These are phyloP conservation scores for Lepetodrilus schrolli DNA, from an alignment of 2,888 invertebrate species.

Conservation along the genomic window DNA sequence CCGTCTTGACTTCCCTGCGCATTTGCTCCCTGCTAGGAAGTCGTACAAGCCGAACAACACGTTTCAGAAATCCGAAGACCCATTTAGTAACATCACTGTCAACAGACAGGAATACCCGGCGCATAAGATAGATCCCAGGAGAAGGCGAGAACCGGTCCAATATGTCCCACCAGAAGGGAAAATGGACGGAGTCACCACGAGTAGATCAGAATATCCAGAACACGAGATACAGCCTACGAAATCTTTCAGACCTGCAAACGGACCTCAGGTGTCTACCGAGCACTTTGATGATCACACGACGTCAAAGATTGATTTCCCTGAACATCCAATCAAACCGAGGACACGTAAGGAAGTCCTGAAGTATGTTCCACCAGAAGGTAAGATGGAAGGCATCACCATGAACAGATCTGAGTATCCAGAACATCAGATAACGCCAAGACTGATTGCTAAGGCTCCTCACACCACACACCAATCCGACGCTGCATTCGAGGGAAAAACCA, in stretches of 20 bases:
- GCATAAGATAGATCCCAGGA: slow-evolving; percentile 58
- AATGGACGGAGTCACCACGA: slow-evolving; percentile 12
- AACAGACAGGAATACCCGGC: slow-evolving; percentile 60
- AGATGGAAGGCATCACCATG: slow-evolving; percentile 62
- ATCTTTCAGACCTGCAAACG: slow-evolving; percentile 19
- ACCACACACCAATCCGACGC: slow-evolving; percentile 32
- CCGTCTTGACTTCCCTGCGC: slow-evolving; percentile 60
- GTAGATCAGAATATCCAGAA: neutral
- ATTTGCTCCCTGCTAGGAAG: slow-evolving; percentile 48
- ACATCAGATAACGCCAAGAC: slow-evolving; percentile 45
- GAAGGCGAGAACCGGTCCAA: slow-evolving; percentile 40
- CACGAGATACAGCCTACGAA: neutral
- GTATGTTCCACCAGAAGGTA: slow-evolving; percentile 41
- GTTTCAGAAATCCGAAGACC: slow-evolving; percentile 68
- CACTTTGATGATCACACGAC: neutral
- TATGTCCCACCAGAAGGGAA: slow-evolving; percentile 1
- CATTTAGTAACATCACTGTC: slow-evolving; percentile 71
- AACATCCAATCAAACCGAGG: slow-evolving; percentile 12
- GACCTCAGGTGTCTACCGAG: slow-evolving; percentile 56
- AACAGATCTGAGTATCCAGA: slow-evolving; percentile 54
- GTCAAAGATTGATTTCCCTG: slow-evolving; percentile 6
- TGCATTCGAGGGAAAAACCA: slow-evolving; percentile 65
- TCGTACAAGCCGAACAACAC: slow-evolving; percentile 69
- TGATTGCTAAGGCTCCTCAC: slow-evolving; percentile 41
- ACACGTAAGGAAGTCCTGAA: neutral